These are phyloP conservation scores for Temnothorax curvispinosus DNA, from an alignment of 1,140 invertebrate species.

Conservation along the genomic window DNA sequence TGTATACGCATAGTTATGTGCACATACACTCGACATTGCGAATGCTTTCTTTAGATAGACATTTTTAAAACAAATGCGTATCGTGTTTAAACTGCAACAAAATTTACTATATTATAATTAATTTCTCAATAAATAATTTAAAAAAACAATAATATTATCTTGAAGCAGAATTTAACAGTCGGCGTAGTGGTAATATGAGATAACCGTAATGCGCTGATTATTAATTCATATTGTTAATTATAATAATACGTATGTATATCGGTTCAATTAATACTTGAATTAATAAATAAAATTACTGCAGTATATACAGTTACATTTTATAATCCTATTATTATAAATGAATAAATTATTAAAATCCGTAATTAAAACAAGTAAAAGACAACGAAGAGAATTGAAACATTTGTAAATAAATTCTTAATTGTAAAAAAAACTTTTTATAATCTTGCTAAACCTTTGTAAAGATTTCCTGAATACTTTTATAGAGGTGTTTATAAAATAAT, in stretches of 20 bases:
- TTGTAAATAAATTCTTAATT: not conserved
- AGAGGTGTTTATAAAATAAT: not conserved
- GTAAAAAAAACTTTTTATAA: not conserved
- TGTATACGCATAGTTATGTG: not conserved
- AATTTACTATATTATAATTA: not conserved
- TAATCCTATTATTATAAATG: slow-evolving; percentile 17
- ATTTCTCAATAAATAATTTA: not conserved
- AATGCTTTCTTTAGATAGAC: not conserved
- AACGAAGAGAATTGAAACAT: not conserved
- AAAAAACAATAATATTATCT: not conserved
- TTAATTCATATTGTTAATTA: slow-evolving; percentile 40
- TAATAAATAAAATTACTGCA: slow-evolving; percentile 17
- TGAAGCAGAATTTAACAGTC: not conserved
- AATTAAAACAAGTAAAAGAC: not conserved
- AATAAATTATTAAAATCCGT: not conserved
- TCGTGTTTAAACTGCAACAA: not conserved
- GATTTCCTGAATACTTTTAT: not conserved
- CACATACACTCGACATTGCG: too few species aligned
- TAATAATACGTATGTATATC: slow-evolving; percentile 6
- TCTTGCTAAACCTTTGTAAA: not conserved
- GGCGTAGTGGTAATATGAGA: not conserved
- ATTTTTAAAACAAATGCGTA: not conserved
- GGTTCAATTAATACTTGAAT: slow-evolving; percentile 20
- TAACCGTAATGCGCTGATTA: slow-evolving; percentile 19
- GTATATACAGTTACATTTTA: not conserved